These are phyloP conservation scores for Syngnathus scovelli DNA, from an alignment of 2,113 vertebrate species.

Conservation along the genomic window DNA sequence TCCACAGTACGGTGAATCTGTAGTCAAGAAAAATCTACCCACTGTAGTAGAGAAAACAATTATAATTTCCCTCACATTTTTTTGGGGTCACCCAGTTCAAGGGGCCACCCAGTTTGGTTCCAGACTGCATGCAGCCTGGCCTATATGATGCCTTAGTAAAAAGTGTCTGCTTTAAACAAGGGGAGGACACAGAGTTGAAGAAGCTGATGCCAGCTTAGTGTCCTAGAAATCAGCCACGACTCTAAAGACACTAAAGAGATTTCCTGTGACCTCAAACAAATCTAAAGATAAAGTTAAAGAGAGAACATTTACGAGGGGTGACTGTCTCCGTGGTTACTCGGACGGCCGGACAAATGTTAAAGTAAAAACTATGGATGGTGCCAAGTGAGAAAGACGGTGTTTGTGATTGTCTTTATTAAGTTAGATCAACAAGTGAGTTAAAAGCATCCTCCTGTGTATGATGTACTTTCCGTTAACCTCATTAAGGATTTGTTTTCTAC, in stretches of 20 bases:
- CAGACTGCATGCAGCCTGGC: no score
- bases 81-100: no score
- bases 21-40: no score
- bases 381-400: neutral
- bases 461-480: neutral
- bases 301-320: constrained; percentile 23
- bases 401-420: neutral
- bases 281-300: constrained; percentile 20
- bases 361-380: neutral
- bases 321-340: neutral
- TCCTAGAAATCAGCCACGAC: constrained; percentile 44
- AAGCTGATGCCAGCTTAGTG: constrained; percentile 28
- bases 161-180: neutral
- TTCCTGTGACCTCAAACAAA: constrained; percentile 47
- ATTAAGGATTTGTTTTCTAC: neutral
- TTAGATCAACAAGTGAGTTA: neutral
- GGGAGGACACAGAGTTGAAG: constrained; percentile 2
- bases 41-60: no score
- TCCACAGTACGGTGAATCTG: no score
- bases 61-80: no score
- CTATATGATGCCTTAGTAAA: neutral
- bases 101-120: no score
- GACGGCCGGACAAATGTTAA: neutral
- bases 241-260: constrained; percentile 56
- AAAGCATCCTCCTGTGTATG: neutral